A percentile compares a stretch with the other conserved stretches of the same genome.
These are phyloP conservation scores for Stictocephala bisonia DNA, from an alignment of 2,888 invertebrate genomes.

Conservation along the genomic window DNA sequence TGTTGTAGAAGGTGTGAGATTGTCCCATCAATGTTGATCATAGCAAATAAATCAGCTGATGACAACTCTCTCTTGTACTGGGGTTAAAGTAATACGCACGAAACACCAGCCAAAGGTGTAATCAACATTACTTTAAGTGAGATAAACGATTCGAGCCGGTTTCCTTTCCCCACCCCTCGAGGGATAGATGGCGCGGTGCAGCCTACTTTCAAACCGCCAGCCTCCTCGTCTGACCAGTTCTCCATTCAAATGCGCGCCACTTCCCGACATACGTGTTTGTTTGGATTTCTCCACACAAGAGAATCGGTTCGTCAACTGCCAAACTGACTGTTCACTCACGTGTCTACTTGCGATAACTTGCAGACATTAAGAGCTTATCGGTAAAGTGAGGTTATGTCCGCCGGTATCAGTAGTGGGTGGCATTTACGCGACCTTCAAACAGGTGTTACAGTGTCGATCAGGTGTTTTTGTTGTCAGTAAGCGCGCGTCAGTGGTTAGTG, in stretches of 20 bases:
- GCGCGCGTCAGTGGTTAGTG: background rate
- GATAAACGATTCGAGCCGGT: background rate
- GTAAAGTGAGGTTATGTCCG: constrained; percentile 18
- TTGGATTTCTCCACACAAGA: too few species aligned
- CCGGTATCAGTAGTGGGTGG: constrained; percentile 15
- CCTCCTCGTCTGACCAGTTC: background rate
- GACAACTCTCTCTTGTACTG: too few species aligned
- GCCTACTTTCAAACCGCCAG: constrained; percentile 21
- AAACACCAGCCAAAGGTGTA: too few species aligned
- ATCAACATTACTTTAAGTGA: constrained; percentile 6
- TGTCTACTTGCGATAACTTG: too few species aligned
- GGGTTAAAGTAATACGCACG: too few species aligned
- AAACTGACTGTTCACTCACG: background rate
- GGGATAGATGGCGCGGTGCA: constrained; percentile 1
- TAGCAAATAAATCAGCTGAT: too few species aligned
- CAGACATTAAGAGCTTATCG: background rate
- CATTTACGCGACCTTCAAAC: constrained; percentile 18
- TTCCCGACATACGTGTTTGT: too few species aligned
- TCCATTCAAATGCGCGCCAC: constrained; percentile 4
- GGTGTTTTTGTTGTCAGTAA: background rate
- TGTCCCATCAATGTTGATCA: too few species aligned
- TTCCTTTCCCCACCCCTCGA: background rate
- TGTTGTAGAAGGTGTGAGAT: too few species aligned
- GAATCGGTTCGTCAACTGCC: too few species aligned
- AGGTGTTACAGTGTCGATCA: too few species aligned